Evolutionary conservation across 64 coral and sea anemone species (phyloP).

Genomic region (Platygyra sinensis): DNA sequence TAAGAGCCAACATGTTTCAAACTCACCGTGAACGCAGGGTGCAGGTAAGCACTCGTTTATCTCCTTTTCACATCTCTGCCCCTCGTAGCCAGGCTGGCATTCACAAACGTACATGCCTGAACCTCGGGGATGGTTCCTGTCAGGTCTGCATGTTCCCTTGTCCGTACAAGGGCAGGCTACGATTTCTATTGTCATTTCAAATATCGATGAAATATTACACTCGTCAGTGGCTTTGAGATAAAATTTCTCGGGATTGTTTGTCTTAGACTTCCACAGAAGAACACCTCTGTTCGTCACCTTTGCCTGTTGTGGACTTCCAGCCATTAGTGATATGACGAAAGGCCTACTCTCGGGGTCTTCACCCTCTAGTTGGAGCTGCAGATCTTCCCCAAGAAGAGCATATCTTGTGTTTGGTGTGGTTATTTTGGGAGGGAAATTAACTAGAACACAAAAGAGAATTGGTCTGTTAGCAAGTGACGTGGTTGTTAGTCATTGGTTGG

Average conservation of each 20-base stretch:
- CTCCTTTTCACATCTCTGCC: neutral
- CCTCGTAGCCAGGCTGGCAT: slow-evolving; percentile 24
- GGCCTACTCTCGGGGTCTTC: slow-evolving; percentile 9
- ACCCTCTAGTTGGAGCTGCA: slow-evolving; percentile 2
- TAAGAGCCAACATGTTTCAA: neutral
- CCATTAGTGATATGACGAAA: neutral
- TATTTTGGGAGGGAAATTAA: neutral
- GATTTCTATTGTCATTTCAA: slow-evolving; percentile 53
- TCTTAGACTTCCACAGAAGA: slow-evolving; percentile 30
- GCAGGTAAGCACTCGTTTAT: neutral
- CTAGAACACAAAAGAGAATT: neutral
- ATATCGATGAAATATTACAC: slow-evolving; percentile 58
- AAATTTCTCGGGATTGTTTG: slow-evolving; percentile 13
- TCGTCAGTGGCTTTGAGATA: slow-evolving; percentile 60
- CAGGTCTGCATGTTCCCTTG: slow-evolving; percentile 26
- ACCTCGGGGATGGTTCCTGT: slow-evolving; percentile 22
- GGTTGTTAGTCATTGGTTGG: no score
- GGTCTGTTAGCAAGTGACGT: no score
- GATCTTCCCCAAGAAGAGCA: neutral
- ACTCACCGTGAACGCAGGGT: slow-evolving; percentile 17
- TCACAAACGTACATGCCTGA: slow-evolving; percentile 24
- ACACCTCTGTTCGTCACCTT: neutral
- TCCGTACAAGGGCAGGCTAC: slow-evolving; percentile 12
- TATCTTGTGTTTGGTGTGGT: neutral
- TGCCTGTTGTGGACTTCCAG: neutral